A percentile compares a stretch with the other conserved stretches of the same genome.
These are phyloP conservation scores for Coelinius sp. DNA, from an alignment of 2,888 invertebrate species.

Conservation along the genomic window DNA sequence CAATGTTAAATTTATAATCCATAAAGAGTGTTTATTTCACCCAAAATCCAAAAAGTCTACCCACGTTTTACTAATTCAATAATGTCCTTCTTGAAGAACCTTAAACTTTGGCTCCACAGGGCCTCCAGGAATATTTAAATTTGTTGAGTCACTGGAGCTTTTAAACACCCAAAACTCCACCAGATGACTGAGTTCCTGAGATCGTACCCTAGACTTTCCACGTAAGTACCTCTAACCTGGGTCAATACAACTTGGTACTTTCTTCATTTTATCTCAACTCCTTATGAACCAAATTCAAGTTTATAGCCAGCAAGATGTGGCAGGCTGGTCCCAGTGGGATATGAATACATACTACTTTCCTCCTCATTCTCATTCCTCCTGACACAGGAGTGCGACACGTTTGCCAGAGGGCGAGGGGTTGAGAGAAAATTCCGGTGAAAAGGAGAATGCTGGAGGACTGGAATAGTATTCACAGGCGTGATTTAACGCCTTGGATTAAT, in stretches of 20 bases:
- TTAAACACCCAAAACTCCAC: conserved; percentile 5
- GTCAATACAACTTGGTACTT: not conserved
- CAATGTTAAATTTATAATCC: too few species aligned
- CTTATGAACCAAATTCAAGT: conserved; percentile 37
- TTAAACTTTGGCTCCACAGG: not conserved
- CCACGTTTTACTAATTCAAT: conserved; percentile 7
- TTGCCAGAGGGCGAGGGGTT: conserved; percentile 35
- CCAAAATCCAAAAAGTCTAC: not conserved
- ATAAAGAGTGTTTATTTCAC: too few species aligned
- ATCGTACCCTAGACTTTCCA: not conserved
- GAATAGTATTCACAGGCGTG: conserved; percentile 60
- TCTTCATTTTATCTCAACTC: conserved; percentile 4
- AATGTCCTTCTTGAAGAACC: not conserved
- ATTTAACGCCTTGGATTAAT: conserved; percentile 68
- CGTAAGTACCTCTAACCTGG: not conserved
- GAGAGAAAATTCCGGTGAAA: conserved; percentile 8
- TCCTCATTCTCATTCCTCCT: conserved; percentile 38
- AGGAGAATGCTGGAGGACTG: conserved; percentile 27
- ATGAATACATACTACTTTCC: conserved; percentile 56
- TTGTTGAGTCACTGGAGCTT: conserved; percentile 6
- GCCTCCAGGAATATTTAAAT: conserved; percentile 15
- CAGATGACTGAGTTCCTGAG: not conserved
- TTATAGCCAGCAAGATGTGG: conserved; percentile 48
- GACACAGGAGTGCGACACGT: conserved; percentile 14
- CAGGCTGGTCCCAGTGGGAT: conserved; percentile 53